These are phyloP conservation scores for Blomia tropicalis DNA, from an alignment of 2,888 invertebrate genomes.

Conservation along the genomic window DNA sequence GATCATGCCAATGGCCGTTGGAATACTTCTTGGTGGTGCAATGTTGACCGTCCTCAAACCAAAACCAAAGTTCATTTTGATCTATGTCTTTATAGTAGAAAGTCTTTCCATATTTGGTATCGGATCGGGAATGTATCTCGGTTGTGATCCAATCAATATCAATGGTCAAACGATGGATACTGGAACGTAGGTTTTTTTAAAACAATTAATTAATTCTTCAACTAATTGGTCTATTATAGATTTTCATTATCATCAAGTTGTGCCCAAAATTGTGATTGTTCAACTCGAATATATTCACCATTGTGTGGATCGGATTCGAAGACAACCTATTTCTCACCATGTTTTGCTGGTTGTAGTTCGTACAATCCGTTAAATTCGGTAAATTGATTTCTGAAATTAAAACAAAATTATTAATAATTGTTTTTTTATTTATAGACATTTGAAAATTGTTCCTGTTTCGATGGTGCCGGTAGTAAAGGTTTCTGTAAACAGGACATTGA, in stretches of 20 bases:
- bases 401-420: not conserved
- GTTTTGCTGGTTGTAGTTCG: conserved; percentile 21
- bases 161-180: not conserved
- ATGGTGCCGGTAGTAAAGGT: conserved; percentile 34
- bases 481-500: conserved; percentile 43
- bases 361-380: not conserved
- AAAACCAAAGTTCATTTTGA: conserved; percentile 32
- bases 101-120: conserved; percentile 27
- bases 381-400: not conserved
- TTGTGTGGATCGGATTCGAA: conserved; percentile 11
- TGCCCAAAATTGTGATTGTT: conserved; percentile 20
- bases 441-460: conserved; percentile 18
- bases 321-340: conserved; percentile 22
- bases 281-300: conserved; percentile 10
- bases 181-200: not conserved
- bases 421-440: not conserved
- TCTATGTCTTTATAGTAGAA: conserved; percentile 34
- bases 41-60: conserved; percentile 34
- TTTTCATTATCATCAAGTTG: conserved; percentile 4
- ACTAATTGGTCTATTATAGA: not conserved
- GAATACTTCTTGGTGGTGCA: conserved; percentile 29
- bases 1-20: conserved; percentile 28
- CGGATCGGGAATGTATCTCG: conserved; percentile 28
- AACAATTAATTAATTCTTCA: not conserved
- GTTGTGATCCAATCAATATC: conserved; percentile 30